A percentile compares a stretch with the other conserved stretches of the same genome.
Evolutionary conservation across 2,888 invertebrate species (phyloP).

Genomic region (Cryptosula pallasiana): DNA sequence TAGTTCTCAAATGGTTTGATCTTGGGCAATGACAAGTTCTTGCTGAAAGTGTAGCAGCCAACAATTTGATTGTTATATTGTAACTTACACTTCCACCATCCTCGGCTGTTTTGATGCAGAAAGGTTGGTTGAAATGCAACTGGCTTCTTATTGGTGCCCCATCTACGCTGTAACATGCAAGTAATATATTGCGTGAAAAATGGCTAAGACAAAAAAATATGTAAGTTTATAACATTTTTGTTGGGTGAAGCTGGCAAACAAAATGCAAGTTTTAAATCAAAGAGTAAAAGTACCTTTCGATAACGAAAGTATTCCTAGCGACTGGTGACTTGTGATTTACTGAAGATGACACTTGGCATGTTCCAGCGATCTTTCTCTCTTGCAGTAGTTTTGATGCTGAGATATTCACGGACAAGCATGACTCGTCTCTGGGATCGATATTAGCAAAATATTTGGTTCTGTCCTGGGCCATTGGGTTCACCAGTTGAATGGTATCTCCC

Average conservation of each 20-base stretch:
- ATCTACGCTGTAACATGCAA: constrained; percentile 37
- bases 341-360: constrained; percentile 33
- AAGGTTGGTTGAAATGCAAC: constrained; percentile 42
- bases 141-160: constrained; percentile 36
- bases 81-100: constrained; percentile 39
- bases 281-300: constrained; percentile 35
- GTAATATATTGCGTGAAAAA: background rate
- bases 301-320: constrained; percentile 38
- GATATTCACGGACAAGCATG: constrained; percentile 37
- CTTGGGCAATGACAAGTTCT: too few species aligned
- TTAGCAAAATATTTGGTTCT: constrained; percentile 35
- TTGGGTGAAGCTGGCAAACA: too few species aligned
- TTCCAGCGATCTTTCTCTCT: constrained; percentile 32
- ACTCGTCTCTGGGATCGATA: constrained; percentile 37
- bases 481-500: constrained; percentile 43
- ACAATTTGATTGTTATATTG: too few species aligned
- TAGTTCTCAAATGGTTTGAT: too few species aligned
- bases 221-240: too few species aligned
- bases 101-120: constrained; percentile 37
- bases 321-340: constrained; percentile 32
- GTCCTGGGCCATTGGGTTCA: constrained; percentile 38
- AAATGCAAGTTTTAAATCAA: too few species aligned
- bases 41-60: too few species aligned
- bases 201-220: background rate
- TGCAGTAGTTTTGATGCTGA: constrained; percentile 31